Base-by-base conservation (phyloP, 2,797 vertebrate species). In the Spondyliosoma cantharus region DNA sequence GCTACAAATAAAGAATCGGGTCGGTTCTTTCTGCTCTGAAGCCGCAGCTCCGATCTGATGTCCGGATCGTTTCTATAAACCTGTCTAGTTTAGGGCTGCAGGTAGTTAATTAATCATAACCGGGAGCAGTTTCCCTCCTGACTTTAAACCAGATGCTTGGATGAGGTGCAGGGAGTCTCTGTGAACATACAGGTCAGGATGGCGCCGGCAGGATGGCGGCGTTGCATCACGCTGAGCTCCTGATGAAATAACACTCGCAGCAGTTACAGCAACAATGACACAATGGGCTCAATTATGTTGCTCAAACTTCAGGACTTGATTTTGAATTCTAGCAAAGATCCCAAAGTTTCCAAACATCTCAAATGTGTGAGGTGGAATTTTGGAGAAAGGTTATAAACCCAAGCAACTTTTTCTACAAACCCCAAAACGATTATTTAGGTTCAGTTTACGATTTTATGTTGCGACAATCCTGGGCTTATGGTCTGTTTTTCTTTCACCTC, bases 1-100 rank as follows among this genome's bases (percentile, higher is more conserved):
- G 49, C 25, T 86, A 72, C 80, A 78, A 84, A 89, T 78, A 74
- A 43, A 75, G 80, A 65, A 27, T 63, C 48, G 37, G 61, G n/a
- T 68, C 19, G 0, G 1, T 43, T 84, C 60, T 65, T 15, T 50
- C 29, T 19, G 49, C 45, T 25, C 16, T 2, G 0, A 1, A 42
- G 27, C 49, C 1, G 17, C 45, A 5, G 14, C 19, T 0, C 12
- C 1, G 3, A 8, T 25, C 8, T 12, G 37, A 49, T 16, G 42
- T 71, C 68, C 0, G 42, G 12, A 17, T 70, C 46, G 8, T 27
- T 49, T 70, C 29, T 17, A n/a, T 17, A 16, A 42, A 25, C 12
- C 19, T 37, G 43, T 32, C 43, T 17, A 12, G 56, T 37, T 65
- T 61, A 15, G 1, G 2, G 2, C 3, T 2, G 13, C 25, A 12